Evolutionary conservation across 2,113 vertebrate species (phyloP).

Genomic region (Charina bottae): DNA sequence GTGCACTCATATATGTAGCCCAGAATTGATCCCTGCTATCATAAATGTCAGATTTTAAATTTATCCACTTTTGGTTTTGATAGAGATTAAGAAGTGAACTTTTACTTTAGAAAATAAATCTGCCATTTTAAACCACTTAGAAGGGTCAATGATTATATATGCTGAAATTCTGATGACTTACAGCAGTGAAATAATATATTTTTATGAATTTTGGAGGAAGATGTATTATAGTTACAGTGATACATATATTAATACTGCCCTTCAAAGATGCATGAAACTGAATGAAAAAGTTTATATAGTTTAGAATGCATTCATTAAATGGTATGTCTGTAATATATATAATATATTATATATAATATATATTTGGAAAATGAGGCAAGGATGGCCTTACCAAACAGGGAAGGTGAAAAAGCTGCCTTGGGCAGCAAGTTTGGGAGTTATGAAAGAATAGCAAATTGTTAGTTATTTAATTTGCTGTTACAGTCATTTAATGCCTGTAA

Average conservation of each 20-base stretch:
- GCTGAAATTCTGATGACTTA: not conserved
- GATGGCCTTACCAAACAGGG: not conserved
- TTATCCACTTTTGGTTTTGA: not conserved
- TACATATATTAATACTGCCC: not conserved
- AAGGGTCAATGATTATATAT: not conserved
- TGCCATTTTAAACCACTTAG: conserved; percentile 1
- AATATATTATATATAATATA: not conserved
- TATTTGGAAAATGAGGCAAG: not conserved
- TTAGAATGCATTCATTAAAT: not conserved
- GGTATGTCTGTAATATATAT: no score
- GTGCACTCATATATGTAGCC: not conserved
- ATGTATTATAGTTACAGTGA: not conserved
- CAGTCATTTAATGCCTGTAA: not conserved
- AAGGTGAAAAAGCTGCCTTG: not conserved
- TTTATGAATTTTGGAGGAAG: not conserved
- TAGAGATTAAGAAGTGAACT: not conserved
- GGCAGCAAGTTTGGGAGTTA: not conserved
- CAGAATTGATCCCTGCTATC: not conserved
- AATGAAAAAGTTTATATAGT: not conserved
- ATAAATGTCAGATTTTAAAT: not conserved
- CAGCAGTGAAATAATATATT: not conserved
- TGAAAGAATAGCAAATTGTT: not conserved
- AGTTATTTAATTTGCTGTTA: not conserved
- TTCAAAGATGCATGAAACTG: not conserved
- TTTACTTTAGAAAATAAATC: not conserved